A percentile compares a stretch with the other conserved stretches of the same genome.
These are phyloP conservation scores for Hyperoodon ampullatus DNA, from an alignment of 2,113 vertebrate species.

Conservation along the genomic window DNA sequence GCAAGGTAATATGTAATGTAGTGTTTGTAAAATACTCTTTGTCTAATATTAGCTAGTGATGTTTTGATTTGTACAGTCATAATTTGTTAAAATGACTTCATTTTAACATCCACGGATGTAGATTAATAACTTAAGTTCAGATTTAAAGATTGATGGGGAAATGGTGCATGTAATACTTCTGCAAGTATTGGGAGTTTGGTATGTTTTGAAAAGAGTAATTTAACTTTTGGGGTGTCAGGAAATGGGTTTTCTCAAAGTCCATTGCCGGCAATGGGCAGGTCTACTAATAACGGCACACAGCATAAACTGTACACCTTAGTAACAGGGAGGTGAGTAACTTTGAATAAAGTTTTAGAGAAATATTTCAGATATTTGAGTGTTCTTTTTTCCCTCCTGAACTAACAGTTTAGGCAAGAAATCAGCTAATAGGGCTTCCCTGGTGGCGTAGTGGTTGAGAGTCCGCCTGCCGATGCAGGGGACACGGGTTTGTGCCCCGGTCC, in stretches of 20 bases:
- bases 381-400: conserved; percentile 39
- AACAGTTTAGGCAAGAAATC: background rate
- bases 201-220: conserved; percentile 75
- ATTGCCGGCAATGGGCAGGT: conserved; percentile 85
- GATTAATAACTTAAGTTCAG: conserved; percentile 82
- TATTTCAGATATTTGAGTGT: conserved; percentile 59
- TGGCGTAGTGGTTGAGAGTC: too few species aligned
- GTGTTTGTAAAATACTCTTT: conserved; percentile 82
- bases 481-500: too few species aligned
- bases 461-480: too few species aligned
- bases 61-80: conserved; percentile 85
- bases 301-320: conserved; percentile 73
- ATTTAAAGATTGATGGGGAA: conserved; percentile 78
- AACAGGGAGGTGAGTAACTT: conserved; percentile 81
- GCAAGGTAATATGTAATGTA: conserved; percentile 79
- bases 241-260: conserved; percentile 82
- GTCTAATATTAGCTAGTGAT: conserved; percentile 79
- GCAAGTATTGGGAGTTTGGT: conserved; percentile 75
- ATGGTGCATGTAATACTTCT: conserved; percentile 81
- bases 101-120: conserved; percentile 80
- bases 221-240: conserved; percentile 72
- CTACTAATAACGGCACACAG: conserved; percentile 70
- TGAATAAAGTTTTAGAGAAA: conserved; percentile 87
- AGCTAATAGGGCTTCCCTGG: too few species aligned
- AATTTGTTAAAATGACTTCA: conserved; percentile 83